Evolutionary conservation across 2,113 vertebrate species (phyloP).

Genomic region (Hoplias malabaricus): DNA sequence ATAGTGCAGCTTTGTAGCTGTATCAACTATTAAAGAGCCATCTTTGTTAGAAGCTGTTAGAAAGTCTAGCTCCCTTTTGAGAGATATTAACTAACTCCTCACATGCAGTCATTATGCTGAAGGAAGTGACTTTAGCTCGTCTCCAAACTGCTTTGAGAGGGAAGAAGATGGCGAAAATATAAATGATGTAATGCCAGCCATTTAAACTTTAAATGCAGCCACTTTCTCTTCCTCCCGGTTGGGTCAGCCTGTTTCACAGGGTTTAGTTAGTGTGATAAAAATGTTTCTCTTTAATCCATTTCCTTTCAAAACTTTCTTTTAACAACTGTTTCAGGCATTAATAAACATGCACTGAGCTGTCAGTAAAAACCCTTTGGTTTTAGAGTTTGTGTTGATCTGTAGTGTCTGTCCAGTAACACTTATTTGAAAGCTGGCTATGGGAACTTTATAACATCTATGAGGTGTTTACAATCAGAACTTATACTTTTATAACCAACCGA

Average conservation of each 20-base stretch:
- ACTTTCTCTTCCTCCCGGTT: neutral
- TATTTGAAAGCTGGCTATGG: no score
- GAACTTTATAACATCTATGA: no score
- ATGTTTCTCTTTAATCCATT: neutral
- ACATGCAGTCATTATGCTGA: neutral
- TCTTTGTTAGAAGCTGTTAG: slow-evolving; percentile 1
- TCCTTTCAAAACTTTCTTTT: neutral
- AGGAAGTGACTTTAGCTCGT: neutral
- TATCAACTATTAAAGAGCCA: neutral
- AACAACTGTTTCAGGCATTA: neutral
- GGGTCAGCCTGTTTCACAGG: neutral
- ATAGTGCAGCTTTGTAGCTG: neutral
- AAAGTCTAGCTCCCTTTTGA: neutral
- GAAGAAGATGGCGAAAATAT: neutral
- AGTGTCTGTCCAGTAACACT: neutral
- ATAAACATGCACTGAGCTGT: neutral
- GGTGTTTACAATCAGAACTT: no score
- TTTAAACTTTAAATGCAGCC: neutral
- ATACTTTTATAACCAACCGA: no score
- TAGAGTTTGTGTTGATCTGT: neutral
- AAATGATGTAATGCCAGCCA: neutral
- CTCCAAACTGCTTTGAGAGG: neutral
- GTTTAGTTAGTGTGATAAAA: neutral
- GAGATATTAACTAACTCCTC: neutral
- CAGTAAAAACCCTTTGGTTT: neutral